Evolutionary conservation across 2,113 vertebrate genomes (phyloP), one percentile per base, ranked within the genome.

Genomic region (Dromiciops gliroides): DNA sequence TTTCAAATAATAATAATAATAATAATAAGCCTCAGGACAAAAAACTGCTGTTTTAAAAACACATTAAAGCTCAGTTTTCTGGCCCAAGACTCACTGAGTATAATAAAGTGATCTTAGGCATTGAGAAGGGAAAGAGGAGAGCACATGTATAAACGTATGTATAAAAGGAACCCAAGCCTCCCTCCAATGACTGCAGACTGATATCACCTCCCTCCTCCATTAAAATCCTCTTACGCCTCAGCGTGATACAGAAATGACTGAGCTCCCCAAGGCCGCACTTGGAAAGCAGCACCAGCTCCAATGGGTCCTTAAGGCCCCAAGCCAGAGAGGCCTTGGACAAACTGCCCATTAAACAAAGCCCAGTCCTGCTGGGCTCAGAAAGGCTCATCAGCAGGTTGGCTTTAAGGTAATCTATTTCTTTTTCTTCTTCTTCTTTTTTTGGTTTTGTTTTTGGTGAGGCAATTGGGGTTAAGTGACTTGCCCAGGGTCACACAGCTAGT

Each of bases 1-100:
- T 91, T 5, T 95, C 94, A 92, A 97, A 94, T 2, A 22, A 92
- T 75, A 47, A 83, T 83, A 83, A 83, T 92, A 97, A 94, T 2
- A 22, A 92, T 75, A 47, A 83, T 83, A 83, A 83, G 37, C n/a
- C 19, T 22, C 6, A 83, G n/a, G 2, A 83, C 19, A 22, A 83
- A 44, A 83, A 23, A 83, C n/a, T 31, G 12, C 5, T 83, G 23
- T 83, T 44, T 83, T 11, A 44, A 83, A 75, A 44, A 22, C 23
- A 44, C 19, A 22, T 83, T 44, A 23, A 83, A 37, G 56, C 11
- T 31, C 14, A 14, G 28, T 37, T 83, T 19, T 23, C 67, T 83
- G 19, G n/a, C 19, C n/a, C 19, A 44, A 44, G n/a, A 44, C 19
- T 83, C 28, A 67, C 28, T 3, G 4, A 16, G 1, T 22, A 19